Conservation (phyloP, 1,140 invertebrate species). For the Popillia japonica region DNA sequence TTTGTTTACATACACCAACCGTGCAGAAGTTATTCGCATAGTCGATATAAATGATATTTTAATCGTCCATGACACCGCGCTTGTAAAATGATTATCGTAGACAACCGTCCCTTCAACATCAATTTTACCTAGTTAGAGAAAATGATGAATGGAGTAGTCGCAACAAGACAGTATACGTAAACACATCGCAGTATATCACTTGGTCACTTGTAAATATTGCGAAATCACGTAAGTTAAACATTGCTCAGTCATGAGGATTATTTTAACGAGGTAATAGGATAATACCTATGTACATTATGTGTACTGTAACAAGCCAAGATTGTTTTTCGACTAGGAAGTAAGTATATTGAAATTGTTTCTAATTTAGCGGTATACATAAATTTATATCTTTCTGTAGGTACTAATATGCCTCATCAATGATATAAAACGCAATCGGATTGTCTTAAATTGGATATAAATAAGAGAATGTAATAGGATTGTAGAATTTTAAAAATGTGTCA, state of each 20-base stretch:
- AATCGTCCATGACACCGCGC: not conserved
- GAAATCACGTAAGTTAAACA: not conserved
- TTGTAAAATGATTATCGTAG: constrained; percentile 1
- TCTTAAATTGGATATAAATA: too few relatives aligned
- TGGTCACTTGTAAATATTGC: constrained; percentile 3
- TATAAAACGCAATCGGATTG: too few relatives aligned
- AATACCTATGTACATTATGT: too few relatives aligned
- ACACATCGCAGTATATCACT: constrained; percentile 9
- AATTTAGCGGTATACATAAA: too few relatives aligned
- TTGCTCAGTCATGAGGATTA: not conserved
- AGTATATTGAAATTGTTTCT: too few relatives aligned
- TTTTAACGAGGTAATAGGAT: not conserved
- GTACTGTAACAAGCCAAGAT: too few relatives aligned
- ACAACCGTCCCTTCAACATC: constrained; percentile 13
- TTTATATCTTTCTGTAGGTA: too few relatives aligned
- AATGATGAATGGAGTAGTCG: constrained; percentile 33
- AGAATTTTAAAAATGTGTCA: too few relatives aligned
- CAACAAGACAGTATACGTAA: not conserved
- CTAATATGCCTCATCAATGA: too few relatives aligned
- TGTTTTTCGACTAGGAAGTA: too few relatives aligned
- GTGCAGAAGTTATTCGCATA: not conserved
- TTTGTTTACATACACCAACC: not conserved
- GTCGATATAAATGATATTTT: constrained; percentile 14
- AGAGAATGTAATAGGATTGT: too few relatives aligned
- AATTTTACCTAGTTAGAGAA: constrained; percentile 28